These are phyloP conservation scores for Xenus cinereus DNA, from an alignment of 2,113 vertebrate species.

Conservation along the genomic window DNA sequence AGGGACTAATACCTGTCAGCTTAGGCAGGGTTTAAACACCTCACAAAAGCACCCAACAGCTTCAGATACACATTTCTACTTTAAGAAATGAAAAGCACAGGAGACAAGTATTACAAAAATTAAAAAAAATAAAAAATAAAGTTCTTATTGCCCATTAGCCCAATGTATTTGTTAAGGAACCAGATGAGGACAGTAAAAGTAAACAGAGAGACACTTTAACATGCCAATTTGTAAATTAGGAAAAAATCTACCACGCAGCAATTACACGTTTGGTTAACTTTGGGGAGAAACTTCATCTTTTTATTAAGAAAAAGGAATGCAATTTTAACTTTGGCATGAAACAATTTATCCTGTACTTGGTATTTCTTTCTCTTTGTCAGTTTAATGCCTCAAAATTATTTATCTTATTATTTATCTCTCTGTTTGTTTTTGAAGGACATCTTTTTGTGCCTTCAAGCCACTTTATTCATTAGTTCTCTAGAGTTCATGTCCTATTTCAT, in stretches of 20 bases:
- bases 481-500: slow-evolving; percentile 72
- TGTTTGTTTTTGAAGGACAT: slow-evolving; percentile 63
- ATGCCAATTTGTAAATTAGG: neutral
- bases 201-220: neutral
- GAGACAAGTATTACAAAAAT: neutral
- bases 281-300: neutral
- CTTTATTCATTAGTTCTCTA: slow-evolving; percentile 73
- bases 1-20: neutral
- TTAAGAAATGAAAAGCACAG: neutral
- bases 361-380: neutral
- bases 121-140: neutral
- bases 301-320: slow-evolving; percentile 15
- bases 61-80: neutral
- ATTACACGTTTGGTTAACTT: slow-evolving; percentile 49
- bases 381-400: slow-evolving; percentile 47
- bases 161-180: neutral
- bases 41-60: neutral
- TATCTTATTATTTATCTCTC: slow-evolving; percentile 54
- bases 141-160: neutral
- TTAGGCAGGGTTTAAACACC: neutral
- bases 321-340: slow-evolving; percentile 39
- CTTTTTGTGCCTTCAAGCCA: slow-evolving; percentile 60
- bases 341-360: neutral
- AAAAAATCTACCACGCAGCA: neutral
- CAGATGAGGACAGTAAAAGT: neutral